A percentile compares a stretch with the other conserved stretches of the same genome.
phyloP scores from a whole-genome alignment of 2,797 vertebrate species.

The Syncerus caffer region DNA sequence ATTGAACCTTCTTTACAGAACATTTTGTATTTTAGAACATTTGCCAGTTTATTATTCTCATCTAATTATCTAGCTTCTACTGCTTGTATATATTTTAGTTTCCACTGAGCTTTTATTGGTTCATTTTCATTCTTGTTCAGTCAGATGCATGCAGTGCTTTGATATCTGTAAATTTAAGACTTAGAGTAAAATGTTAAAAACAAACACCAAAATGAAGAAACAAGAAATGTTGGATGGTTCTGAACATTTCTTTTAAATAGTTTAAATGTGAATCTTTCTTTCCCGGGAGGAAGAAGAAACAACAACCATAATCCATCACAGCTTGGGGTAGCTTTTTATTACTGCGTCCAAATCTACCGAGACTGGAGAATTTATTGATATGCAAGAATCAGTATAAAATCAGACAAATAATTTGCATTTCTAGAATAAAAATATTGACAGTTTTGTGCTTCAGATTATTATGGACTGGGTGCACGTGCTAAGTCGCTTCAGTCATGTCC shows the following conservation, averaged over 20 bases:
- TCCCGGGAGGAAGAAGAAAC: neutral
- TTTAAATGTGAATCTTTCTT: neutral
- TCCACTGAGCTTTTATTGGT: neutral
- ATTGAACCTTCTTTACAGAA: neutral
- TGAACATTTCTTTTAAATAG: neutral
- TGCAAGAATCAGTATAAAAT: neutral
- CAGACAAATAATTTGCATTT: constrained; percentile 10
- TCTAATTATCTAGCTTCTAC: neutral
- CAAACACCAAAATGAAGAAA: neutral
- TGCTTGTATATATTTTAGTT: constrained; percentile 18
- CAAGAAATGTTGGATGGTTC: neutral
- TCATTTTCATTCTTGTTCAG: constrained; percentile 14
- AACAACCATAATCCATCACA: neutral
- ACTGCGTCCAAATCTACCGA: neutral
- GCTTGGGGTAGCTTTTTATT: constrained; percentile 1
- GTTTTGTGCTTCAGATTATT: neutral
- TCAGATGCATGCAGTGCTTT: neutral
- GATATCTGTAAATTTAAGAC: constrained; percentile 1
- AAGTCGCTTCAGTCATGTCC: neutral
- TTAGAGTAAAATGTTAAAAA: neutral
- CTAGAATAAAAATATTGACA: neutral
- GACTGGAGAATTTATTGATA: neutral
- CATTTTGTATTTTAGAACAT: neutral
- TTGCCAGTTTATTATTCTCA: neutral
- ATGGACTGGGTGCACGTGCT: neutral